phyloP scores from a whole-genome alignment of 2,797 vertebrate species.

The Paramormyrops hopkinsi region DNA sequence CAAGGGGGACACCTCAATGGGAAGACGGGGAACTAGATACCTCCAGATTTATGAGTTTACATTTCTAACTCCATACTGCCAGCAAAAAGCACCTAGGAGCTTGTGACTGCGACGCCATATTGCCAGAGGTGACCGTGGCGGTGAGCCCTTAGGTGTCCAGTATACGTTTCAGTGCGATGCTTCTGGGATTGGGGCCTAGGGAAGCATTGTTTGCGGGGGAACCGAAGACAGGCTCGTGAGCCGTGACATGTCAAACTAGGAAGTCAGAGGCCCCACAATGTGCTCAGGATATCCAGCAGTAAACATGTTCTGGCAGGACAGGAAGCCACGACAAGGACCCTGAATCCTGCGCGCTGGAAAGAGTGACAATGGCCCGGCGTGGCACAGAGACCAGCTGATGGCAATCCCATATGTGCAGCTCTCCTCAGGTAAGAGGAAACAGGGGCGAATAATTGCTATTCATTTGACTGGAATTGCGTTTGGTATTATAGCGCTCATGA shows the following conservation, averaged over 20 bases:
- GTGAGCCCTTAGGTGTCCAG: background rate
- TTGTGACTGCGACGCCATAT: background rate
- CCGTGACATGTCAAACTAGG: background rate
- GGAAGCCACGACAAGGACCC: conserved; percentile 12
- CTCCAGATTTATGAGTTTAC: background rate
- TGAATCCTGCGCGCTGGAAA: conserved; percentile 1
- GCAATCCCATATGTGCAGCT: background rate
- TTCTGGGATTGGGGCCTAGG: background rate
- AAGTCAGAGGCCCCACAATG: conserved; percentile 27
- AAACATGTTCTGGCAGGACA: conserved; percentile 16
- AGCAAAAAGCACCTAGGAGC: background rate
- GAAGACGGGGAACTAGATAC: background rate
- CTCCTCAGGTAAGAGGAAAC: background rate
- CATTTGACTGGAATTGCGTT: background rate
- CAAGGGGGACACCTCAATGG: background rate
- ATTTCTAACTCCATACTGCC: background rate
- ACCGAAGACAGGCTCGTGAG: background rate
- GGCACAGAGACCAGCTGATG: background rate
- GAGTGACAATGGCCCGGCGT: background rate
- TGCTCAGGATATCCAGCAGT: conserved; percentile 35
- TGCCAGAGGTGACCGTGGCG: background rate
- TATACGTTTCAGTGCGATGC: background rate
- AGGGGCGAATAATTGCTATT: background rate
- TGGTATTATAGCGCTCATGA: background rate
- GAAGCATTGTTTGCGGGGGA: background rate